Base-by-base conservation (phyloP, 2,113 vertebrate species). In the Sinocyclocheilus anshuiensis region DNA sequence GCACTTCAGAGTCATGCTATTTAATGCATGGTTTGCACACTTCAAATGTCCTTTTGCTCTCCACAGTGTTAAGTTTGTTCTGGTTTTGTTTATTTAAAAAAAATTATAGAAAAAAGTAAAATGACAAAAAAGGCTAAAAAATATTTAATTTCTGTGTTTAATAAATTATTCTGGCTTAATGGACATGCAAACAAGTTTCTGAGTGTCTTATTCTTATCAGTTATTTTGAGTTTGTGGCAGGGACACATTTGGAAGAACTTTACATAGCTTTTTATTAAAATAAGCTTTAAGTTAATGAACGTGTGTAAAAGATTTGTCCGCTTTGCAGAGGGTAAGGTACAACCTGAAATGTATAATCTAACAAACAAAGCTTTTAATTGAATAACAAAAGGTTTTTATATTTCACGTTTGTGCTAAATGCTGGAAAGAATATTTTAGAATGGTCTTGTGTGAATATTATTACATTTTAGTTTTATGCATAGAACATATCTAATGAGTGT, bases 1-100 rank as follows among this genome's bases (percentile, higher is more conserved):
- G 55, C 33, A 74, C 74, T 63, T 80, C 10, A 45, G 76, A 57
- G 55, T 72, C 69, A 72, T 26, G 50, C 16, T 67, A 77, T 77
- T 77, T 48, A 77, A 45, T 53, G 82, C 42, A 76, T 77, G n/a
- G n/a, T n/a, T n/a, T n/a, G n/a, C 79, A 81, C 82, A 84, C 76
- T 67, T 45, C n/a, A 67, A 69, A 39, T 9, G 39, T 45, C 71
- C 15, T 87, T 77, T 55, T 78, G n/a, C n/a, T n/a, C n/a, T n/a
- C n/a, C n/a, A n/a, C n/a, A n/a, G n/a, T n/a, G n/a, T n/a, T n/a
- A n/a, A n/a, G n/a, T n/a, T n/a, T n/a, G n/a, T n/a, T n/a, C n/a
- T n/a, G n/a, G n/a, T n/a, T n/a, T n/a, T 85, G 88, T 83, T 89
- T 78, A 71, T 81, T 26, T 26, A 13, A 24, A 8, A 9, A 15